Conservation (phyloP, 64 coral and sea anemone species). For the Anthopleura sola region DNA sequence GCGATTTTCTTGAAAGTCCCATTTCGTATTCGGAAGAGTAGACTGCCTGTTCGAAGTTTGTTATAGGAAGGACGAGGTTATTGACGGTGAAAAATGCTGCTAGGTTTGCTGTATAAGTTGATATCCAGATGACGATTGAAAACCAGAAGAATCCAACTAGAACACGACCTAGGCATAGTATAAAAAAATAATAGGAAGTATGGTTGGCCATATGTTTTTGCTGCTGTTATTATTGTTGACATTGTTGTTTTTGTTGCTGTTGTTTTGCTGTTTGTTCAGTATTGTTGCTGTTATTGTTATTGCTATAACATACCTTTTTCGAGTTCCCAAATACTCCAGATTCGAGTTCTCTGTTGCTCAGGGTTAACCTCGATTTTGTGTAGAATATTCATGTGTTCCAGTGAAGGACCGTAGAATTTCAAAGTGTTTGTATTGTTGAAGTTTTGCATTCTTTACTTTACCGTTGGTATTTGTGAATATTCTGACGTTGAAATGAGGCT, state of each 20-base stretch:
- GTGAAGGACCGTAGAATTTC: no score
- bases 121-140: slow-evolving; percentile 59
- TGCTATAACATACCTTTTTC: no score
- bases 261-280: not conserved
- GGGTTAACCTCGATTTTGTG: no score
- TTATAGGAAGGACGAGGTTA: slow-evolving; percentile 23
- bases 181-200: not conserved
- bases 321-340: no score
- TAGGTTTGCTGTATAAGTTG: slow-evolving; percentile 73
- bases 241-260: not conserved
- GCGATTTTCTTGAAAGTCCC: not conserved
- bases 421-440: no score
- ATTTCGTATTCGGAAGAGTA: slow-evolving; percentile 25
- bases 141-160: slow-evolving; percentile 64
- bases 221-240: not conserved
- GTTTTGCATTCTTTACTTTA: no score
- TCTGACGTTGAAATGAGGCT: no score
- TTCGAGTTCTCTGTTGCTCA: no score
- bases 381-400: no score
- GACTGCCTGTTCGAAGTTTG: slow-evolving; percentile 40
- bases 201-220: not conserved
- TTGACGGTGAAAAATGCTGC: slow-evolving; percentile 74
- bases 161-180: slow-evolving; percentile 42
- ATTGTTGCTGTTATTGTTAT: no score
- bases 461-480: no score